Evolutionary conservation across 1,140 invertebrate species (phyloP), one percentile per base, ranked within the genome.

Genomic region (Drosophila pachea): DNA sequence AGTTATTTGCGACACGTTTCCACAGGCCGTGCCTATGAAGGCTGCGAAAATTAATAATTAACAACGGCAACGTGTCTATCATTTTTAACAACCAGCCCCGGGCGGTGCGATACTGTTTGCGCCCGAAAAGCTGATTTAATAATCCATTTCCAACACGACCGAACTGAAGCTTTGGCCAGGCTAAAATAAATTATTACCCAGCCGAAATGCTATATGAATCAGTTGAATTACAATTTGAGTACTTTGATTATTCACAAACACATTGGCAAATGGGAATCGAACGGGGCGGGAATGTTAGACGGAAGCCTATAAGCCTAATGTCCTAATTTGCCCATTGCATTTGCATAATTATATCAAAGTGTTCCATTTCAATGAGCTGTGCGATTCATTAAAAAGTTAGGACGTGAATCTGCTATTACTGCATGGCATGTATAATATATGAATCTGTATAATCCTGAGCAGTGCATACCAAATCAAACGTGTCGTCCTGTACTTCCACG

Each of bases 41-140:
- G 78, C 71, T 29, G 32, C 43, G 54, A 49, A 86, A 79, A 86
- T 84, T 81, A 84, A 84, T 84, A 68, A 86, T 84, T 84, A 76
- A 86, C 64, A 63, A 48, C 61, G 32, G 45, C 58, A 86, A 84
- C 79, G 79, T 84, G 79, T 63, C 70, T 48, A 74, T 71, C 68
- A 79, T 84, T 69, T 68, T 74, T 74, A 69, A 69, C 65, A 65
- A 75, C 55, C 55, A 43, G 4, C 47, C 50, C 3, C 35, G 49
- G 49, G 36, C 33, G 35, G 40, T 16, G 48, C 14, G 42, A 43
- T 48, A 47, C 48, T 42, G 47, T 59, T 48, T 35, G 14, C 53
- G 54, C 42, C 45, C 40, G 14, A 47, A 22, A 22, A 70, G 47
- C 47, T 54, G 38, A 58, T 69, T 67, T 61, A 53, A 67, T 67